Evolutionary conservation across 2,113 vertebrate species (phyloP).

Genomic region (Hippocampus guttulatus): DNA sequence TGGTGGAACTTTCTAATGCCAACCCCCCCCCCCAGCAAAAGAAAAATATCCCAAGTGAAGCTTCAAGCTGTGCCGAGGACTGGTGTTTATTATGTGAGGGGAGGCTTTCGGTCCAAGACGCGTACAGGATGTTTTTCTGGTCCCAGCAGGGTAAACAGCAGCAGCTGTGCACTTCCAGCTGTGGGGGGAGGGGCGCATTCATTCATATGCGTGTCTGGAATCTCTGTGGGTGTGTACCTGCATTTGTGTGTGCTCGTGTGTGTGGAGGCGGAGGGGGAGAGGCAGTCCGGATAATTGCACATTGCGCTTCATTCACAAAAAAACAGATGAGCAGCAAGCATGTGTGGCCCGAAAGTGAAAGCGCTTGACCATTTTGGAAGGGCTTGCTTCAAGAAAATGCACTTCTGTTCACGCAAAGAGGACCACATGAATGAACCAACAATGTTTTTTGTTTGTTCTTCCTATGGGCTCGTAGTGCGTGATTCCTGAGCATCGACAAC

Average conservation of each 20-base stretch:
- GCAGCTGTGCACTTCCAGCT: constrained; percentile 79
- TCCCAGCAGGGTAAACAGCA: constrained; percentile 77
- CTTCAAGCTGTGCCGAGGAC: constrained; percentile 66
- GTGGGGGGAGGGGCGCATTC: constrained; percentile 67
- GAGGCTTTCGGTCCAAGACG: constrained; percentile 71
- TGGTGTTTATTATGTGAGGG: constrained; percentile 76
- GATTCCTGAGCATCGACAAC: constrained; percentile 37
- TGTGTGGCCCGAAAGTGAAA: constrained; percentile 1
- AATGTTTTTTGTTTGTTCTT: no score
- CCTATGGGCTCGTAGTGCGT: constrained; percentile 9
- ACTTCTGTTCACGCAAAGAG: no score
- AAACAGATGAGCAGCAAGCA: constrained; percentile 19
- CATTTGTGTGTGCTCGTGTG: constrained; percentile 17
- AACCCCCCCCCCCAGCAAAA: not conserved
- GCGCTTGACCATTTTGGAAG: not conserved
- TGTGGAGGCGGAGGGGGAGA: constrained; percentile 65
- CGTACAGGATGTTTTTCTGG: constrained; percentile 80
- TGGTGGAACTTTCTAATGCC: constrained; percentile 1
- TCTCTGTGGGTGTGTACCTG: constrained; percentile 18
- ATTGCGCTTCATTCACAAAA: constrained; percentile 62
- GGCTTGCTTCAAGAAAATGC: no score
- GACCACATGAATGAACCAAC: no score
- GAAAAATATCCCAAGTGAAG: constrained; percentile 67
- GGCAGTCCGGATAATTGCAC: constrained; percentile 69
- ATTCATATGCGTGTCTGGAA: constrained; percentile 54